Evolutionary conservation across 2,888 invertebrate species (phyloP).

Genomic region (Dryomyza anilis): DNA sequence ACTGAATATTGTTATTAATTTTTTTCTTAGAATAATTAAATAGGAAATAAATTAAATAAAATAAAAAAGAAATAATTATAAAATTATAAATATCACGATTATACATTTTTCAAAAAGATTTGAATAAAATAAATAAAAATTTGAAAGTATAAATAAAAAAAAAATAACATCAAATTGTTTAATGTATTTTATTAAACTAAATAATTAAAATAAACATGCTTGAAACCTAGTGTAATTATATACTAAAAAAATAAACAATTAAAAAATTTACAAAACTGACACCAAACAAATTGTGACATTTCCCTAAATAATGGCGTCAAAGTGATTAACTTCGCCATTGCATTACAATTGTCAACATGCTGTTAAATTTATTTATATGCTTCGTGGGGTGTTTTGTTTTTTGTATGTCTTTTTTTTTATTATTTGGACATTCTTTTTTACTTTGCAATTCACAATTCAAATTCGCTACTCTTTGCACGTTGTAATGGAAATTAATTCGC

Average conservation of each 20-base stretch:
- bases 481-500: slow-evolving; percentile 53
- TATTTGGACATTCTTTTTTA: background rate
- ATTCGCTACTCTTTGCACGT: slow-evolving; percentile 50
- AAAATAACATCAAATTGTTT: too few species aligned
- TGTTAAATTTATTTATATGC: slow-evolving; percentile 46
- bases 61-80: too few species aligned
- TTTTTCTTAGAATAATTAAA: too few species aligned
- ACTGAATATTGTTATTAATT: too few species aligned
- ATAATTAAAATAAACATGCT: too few species aligned
- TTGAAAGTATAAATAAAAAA: too few species aligned
- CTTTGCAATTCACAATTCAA: background rate
- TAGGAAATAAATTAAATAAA: too few species aligned
- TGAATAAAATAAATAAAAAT: too few species aligned
- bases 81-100: too few species aligned
- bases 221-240: too few species aligned
- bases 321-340: slow-evolving; percentile 48
- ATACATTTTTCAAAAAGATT: too few species aligned
- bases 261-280: slow-evolving; percentile 5
- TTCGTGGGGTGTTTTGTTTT: slow-evolving; percentile 15
- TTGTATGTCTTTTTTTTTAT: background rate
- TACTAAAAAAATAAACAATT: background rate
- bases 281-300: slow-evolving; percentile 45
- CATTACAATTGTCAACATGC: slow-evolving; percentile 45
- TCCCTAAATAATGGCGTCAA: slow-evolving; percentile 46
- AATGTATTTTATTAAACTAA: too few species aligned